Conservation (phyloP, 92 coral and sea anemone species). For the Epizoanthus fatuus region DNA sequence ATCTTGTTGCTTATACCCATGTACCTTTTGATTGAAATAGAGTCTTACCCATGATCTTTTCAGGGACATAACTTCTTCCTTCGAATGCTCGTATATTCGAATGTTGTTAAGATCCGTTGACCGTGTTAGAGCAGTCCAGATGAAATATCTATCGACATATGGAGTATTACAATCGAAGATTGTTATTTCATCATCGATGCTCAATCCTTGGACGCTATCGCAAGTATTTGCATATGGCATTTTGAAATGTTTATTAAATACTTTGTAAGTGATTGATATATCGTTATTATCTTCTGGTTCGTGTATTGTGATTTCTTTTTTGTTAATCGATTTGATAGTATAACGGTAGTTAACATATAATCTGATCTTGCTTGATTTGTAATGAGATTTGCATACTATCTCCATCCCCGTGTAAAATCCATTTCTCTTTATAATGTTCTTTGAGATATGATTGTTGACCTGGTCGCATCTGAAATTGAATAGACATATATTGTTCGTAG, state of each 20-base stretch:
- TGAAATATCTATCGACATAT: slow-evolving; percentile 26
- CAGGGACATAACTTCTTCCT: neutral
- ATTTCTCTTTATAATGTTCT: neutral
- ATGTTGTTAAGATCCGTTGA: slow-evolving; percentile 31
- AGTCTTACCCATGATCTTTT: slow-evolving; percentile 27
- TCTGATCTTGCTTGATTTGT: neutral
- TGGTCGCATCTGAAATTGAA: slow-evolving; percentile 10
- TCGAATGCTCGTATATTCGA: neutral
- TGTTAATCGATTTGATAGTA: slow-evolving; percentile 4
- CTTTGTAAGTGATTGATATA: neutral
- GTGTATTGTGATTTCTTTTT: neutral
- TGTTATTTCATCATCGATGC: slow-evolving; percentile 24
- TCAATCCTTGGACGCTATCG: slow-evolving; percentile 39
- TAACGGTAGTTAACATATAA: slow-evolving; percentile 39
- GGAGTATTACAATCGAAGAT: slow-evolving; percentile 27
- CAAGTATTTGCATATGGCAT: slow-evolving; percentile 34
- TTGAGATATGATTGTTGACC: neutral
- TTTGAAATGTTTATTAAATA: slow-evolving; percentile 32
- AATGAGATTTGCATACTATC: slow-evolving; percentile 27
- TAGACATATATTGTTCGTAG: neutral
- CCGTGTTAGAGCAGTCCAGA: slow-evolving; percentile 42
- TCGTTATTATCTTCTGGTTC: neutral
- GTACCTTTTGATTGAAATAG: slow-evolving; percentile 2
- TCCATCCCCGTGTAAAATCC: slow-evolving; percentile 2
- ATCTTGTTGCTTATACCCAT: neutral